Evolutionary conservation across 2,888 invertebrate genomes (phyloP), one percentile per base, ranked within the genome.

Genomic region (Abrostola triplasia): DNA sequence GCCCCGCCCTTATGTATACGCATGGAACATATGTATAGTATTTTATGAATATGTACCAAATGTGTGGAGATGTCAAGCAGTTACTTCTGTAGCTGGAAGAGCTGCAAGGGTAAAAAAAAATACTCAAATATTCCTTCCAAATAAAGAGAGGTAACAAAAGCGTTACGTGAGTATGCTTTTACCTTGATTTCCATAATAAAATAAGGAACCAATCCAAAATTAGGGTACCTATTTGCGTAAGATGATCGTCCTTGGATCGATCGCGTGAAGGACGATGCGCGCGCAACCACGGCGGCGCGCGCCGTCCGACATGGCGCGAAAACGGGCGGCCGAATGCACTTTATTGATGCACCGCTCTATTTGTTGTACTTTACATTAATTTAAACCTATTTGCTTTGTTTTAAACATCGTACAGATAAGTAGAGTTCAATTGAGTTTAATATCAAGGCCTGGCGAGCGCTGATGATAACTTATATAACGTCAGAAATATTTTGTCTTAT

Each of bases 231-330:
- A 76, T 79, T 83, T 84, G 84, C 84, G 75, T 66, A 11, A 59
- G 59, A 57, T 48, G 68, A 53, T 70, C 84, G 93, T 91, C 92
- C 92, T 92, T 92, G 91, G 92, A 91, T 93, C 93, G 90, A 93
- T 93, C 68, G 66, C 42, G 36, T 76, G 86, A 91, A 93, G 92
- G 92, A 92, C 92, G 88, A 44, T 76, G 87, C 91, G 92, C 91
- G 92, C 92, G 92, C 93, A 91, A 10, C 73, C 58, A 24, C 61
- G 56, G 60, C 63, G 76, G 70, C 67, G 75, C 76, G 76, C 80
- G 80, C 77, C 76, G 61, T 59, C 62, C 44, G 54, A 36, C 52
- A 58, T 64, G 64, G 80, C 84, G 81, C 82, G 76, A 73, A 79
- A 59, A 54, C 52, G 11, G 37, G 11, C 48, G 49, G 54, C 50